Evolutionary conservation across 2,797 vertebrate genomes (phyloP).

Genomic region (Mionectes olivaceus): DNA sequence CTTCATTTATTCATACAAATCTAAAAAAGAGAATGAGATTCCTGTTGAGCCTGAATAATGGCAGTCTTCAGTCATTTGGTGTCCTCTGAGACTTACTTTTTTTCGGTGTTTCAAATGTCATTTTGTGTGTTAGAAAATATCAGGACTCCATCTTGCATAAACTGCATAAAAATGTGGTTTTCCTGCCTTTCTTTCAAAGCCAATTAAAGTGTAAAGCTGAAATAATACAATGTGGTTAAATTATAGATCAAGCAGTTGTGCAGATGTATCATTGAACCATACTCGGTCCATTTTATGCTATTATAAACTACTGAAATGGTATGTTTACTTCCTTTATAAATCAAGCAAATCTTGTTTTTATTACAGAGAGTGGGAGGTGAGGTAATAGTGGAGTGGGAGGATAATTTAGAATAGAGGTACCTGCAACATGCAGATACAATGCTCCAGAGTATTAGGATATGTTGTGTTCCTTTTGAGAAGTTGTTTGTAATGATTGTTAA

Average conservation of each 20-base stretch:
- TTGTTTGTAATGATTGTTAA: slow-evolving; percentile 62
- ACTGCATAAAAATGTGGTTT: neutral
- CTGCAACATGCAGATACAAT: slow-evolving; percentile 46
- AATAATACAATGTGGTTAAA: slow-evolving; percentile 43
- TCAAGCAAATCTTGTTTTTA: slow-evolving; percentile 68
- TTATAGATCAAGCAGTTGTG: slow-evolving; percentile 41
- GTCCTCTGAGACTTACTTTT: slow-evolving; percentile 22
- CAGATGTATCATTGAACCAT: slow-evolving; percentile 17
- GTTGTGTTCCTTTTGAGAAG: slow-evolving; percentile 37
- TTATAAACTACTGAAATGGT: slow-evolving; percentile 53
- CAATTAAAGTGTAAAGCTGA: slow-evolving; percentile 54
- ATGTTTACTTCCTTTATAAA: slow-evolving; percentile 70
- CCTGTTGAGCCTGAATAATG: slow-evolving; percentile 30
- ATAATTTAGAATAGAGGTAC: slow-evolving; percentile 62
- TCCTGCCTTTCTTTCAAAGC: neutral
- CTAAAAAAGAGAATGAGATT: slow-evolving; percentile 4
- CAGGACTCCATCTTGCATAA: slow-evolving; percentile 8
- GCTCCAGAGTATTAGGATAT: slow-evolving; percentile 46
- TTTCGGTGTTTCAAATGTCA: slow-evolving; percentile 33
- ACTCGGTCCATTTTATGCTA: slow-evolving; percentile 46
- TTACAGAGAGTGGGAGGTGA: slow-evolving; percentile 54
- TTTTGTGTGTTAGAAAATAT: slow-evolving; percentile 30
- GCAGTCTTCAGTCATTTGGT: slow-evolving; percentile 5
- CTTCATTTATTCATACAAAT: slow-evolving; percentile 26
- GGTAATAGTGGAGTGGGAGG: slow-evolving; percentile 57